A percentile compares a stretch with the other conserved stretches of the same genome.
Conservation (phyloP, 2,797 vertebrate species). For the Pygocentrus nattereri region DNA sequence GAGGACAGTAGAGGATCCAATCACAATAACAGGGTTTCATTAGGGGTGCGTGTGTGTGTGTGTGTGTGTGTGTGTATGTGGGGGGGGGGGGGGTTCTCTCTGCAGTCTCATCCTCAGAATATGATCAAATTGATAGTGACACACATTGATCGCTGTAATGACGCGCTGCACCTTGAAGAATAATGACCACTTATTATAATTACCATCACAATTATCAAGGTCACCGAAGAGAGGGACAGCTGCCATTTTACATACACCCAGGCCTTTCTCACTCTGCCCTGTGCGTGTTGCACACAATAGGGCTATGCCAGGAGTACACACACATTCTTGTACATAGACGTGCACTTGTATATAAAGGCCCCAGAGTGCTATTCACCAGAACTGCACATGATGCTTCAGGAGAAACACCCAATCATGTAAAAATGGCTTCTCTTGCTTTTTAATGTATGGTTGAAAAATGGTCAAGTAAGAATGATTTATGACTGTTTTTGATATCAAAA, state of each 20-base stretch:
- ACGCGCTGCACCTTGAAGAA: slow-evolving; percentile 82
- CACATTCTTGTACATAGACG: neutral
- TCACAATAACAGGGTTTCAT: slow-evolving; percentile 84
- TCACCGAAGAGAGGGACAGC: slow-evolving; percentile 75
- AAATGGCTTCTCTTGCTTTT: no score
- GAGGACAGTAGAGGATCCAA: slow-evolving; percentile 74
- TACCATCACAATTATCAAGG: slow-evolving; percentile 84
- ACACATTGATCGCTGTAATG: slow-evolving; percentile 84
- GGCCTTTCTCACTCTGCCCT: slow-evolving; percentile 5
- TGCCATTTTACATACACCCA: slow-evolving; percentile 65
- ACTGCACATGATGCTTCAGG: neutral
- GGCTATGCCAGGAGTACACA: neutral
- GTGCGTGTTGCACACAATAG: neutral
- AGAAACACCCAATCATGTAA: no score
- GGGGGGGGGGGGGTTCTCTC: slow-evolving; percentile 58
- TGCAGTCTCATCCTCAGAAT: slow-evolving; percentile 70
- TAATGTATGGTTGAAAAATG: no score
- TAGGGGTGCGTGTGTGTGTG: slow-evolving; percentile 68
- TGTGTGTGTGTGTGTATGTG: slow-evolving; percentile 52
- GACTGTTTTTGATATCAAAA: no score
- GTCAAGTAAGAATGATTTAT: no score
- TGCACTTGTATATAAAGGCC: slow-evolving; percentile 53
- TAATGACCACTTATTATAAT: slow-evolving; percentile 86
- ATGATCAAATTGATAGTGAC: slow-evolving; percentile 85
- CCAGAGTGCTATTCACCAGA: neutral